These are phyloP conservation scores for Psophia crepitans DNA, from an alignment of 2,113 vertebrate species.

Conservation along the genomic window DNA sequence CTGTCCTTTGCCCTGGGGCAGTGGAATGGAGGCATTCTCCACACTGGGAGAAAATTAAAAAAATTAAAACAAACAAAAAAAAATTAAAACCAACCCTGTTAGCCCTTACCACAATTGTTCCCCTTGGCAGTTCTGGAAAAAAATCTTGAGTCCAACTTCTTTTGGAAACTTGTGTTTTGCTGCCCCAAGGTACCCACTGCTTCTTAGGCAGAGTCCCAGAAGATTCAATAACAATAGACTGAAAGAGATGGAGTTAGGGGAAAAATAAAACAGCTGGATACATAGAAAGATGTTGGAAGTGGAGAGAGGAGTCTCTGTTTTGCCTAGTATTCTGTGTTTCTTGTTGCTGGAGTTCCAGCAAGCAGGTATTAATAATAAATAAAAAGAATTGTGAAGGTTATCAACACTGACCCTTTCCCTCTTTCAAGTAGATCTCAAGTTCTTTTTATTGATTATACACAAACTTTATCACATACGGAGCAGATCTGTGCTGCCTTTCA, in stretches of 20 bases:
- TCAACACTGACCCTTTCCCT: constrained; percentile 8
- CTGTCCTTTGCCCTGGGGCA: not conserved
- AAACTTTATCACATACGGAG: not conserved
- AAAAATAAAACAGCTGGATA: not conserved
- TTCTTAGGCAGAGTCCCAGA: not conserved
- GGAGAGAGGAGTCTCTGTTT: not conserved
- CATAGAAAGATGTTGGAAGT: not conserved
- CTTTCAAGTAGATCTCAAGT: constrained; percentile 52
- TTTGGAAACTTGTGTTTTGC: not conserved
- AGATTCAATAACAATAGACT: not conserved
- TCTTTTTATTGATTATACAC: constrained; percentile 42
- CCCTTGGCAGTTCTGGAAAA: not conserved
- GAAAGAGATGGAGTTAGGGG: not conserved
- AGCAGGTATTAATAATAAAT: constrained; percentile 64
- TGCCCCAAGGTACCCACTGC: not conserved
- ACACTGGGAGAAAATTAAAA: not conserved
- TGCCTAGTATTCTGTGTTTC: not conserved
- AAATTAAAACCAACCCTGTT: not conserved
- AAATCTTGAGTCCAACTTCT: not conserved
- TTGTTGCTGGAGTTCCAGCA: constrained; percentile 7
- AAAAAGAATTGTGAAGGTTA: constrained; percentile 52
- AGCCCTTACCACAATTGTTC: not conserved
- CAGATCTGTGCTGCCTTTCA: constrained; percentile 22
- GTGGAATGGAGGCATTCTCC: not conserved
- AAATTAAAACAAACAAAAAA: no score